Evolutionary conservation across 2,888 invertebrate species (phyloP).

Genomic region (Mactromeris polynyma): DNA sequence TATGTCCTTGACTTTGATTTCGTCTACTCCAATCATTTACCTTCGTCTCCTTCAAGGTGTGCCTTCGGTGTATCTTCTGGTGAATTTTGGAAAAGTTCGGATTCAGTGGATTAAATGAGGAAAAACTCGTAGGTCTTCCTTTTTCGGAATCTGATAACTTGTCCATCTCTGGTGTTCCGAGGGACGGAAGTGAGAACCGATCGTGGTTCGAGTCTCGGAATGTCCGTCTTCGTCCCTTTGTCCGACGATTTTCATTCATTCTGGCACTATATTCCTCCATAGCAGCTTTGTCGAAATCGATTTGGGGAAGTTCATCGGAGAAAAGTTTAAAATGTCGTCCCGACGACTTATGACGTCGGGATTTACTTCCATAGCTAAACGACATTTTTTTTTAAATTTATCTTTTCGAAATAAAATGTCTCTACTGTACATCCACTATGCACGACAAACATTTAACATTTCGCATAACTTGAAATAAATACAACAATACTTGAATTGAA

Average conservation of each 20-base stretch:
- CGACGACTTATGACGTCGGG: constrained; percentile 31
- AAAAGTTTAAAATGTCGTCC: constrained; percentile 61
- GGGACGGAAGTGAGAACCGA: constrained; percentile 51
- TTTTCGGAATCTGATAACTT: constrained; percentile 29
- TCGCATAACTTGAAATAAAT: background rate
- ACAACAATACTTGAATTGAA: constrained; percentile 1
- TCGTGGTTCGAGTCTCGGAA: constrained; percentile 36
- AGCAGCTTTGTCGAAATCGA: constrained; percentile 41
- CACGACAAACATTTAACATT: background rate
- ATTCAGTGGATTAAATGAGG: constrained; percentile 35
- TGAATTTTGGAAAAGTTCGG: constrained; percentile 50
- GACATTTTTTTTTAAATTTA: constrained; percentile 26
- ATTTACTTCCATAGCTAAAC: constrained; percentile 39
- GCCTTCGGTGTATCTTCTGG: constrained; percentile 41
- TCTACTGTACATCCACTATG: background rate
- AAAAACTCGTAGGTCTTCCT: constrained; percentile 32
- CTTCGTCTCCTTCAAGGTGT: constrained; percentile 37
- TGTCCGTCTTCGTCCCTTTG: constrained; percentile 4
- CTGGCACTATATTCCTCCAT: constrained; percentile 25
- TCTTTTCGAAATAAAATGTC: background rate
- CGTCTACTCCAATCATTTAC: background rate
- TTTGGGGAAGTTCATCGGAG: constrained; percentile 55
- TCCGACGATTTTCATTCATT: background rate
- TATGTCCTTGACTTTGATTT: background rate
- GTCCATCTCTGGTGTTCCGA: constrained; percentile 60